Base-by-base conservation (phyloP, 2,888 invertebrate species). In the Pachymerium ferrugineum region DNA sequence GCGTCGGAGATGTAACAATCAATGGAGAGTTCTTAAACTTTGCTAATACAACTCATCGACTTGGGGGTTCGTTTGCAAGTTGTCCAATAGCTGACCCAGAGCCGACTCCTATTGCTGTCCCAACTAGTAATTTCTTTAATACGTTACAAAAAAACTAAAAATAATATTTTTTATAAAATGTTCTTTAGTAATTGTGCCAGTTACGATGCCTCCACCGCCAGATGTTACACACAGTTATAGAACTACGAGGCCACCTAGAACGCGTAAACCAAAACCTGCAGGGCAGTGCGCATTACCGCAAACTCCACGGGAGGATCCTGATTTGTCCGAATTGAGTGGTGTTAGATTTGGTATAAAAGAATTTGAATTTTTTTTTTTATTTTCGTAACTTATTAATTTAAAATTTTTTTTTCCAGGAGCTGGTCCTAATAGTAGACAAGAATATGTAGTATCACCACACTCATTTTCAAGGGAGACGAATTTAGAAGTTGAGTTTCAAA, bases 1-100 rank as follows among this genome's bases (percentile, higher is more conserved):
- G 98, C 83, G 89, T 99, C 62, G 94, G 93, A 0, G 97, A 98
- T 82, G 91, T 93, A 0, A 94, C 93, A 0, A 84, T 97, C 72
- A 95, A 97, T 81, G 92, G 91, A 1, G 86, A 87, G 74, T 88
- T 89, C 71, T 85, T 92, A 70, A 92, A 93, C 81, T 92, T 93
- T 81, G 91, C 90, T 0, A 87, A 88, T 77, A 85, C 88, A 0
- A 86, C 86, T 0, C 88, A 89, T 42, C 75, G 77, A 14, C 54
- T 73, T n/a, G 79, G 78, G 31, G 80, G 76, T 1, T 76, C 76
- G 3, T 75, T 81, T 14, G 78, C 78, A 19, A 78, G 77, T 38
- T 82, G 82, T 76, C 79, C 79, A 10, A 70, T 80, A 33, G 77
- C 75, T 1, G 78, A 77, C 70, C 77, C 75, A 54, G 74, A 47